Conservation (phyloP, 1,140 invertebrate genomes). For the Bombus superbus region DNA sequence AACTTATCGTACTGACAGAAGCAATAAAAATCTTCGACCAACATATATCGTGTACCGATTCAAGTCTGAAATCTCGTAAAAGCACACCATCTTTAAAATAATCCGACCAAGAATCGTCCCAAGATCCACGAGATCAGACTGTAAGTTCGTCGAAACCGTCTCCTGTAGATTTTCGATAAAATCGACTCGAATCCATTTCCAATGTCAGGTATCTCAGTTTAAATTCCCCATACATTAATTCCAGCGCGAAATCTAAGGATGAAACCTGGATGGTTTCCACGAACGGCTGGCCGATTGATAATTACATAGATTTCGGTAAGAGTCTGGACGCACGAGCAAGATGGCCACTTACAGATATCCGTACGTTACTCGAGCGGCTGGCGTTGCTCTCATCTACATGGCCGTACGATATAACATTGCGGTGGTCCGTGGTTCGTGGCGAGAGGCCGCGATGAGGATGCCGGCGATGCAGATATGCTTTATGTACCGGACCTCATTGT, state of each 20-base stretch:
- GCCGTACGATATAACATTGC: slow-evolving; percentile 62
- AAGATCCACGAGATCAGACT: not conserved
- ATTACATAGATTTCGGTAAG: slow-evolving; percentile 58
- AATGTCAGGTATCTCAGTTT: slow-evolving; percentile 15
- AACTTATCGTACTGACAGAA: not conserved
- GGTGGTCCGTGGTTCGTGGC: slow-evolving; percentile 56
- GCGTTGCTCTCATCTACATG: slow-evolving; percentile 61
- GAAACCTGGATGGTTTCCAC: slow-evolving; percentile 41
- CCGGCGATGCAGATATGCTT: slow-evolving; percentile 65
- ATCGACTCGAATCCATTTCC: slow-evolving; percentile 10
- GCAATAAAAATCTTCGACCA: not conserved
- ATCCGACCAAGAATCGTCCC: no score
- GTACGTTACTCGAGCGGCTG: slow-evolving; percentile 50
- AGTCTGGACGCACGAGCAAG: slow-evolving; percentile 43
- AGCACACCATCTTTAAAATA: not conserved
- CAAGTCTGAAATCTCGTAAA: not conserved
- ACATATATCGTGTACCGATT: not conserved
- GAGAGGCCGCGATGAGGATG: slow-evolving; percentile 53
- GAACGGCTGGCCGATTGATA: slow-evolving; percentile 54
- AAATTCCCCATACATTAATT: slow-evolving; percentile 8
- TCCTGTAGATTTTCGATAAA: not conserved
- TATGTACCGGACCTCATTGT: slow-evolving; percentile 67
- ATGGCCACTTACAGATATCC: slow-evolving; percentile 56
- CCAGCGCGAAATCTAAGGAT: slow-evolving; percentile 1
- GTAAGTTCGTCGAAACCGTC: not conserved